phyloP scores from a whole-genome alignment of 2,888 invertebrate genomes.

The Bibio marci region DNA sequence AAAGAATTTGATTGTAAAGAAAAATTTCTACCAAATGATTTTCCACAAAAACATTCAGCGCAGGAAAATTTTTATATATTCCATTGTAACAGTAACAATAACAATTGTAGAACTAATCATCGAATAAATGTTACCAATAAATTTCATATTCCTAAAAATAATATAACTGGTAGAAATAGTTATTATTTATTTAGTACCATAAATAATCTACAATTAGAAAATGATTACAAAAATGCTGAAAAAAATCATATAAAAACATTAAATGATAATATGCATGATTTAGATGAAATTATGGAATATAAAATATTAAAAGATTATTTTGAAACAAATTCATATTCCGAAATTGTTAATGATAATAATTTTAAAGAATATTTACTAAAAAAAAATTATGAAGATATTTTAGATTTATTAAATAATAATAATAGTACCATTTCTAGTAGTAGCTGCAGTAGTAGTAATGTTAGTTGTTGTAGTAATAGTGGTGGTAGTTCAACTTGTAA shows the following conservation, averaged over 20 bases:
- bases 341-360: slow-evolving; percentile 25
- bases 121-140: background rate
- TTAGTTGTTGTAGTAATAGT: background rate
- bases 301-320: slow-evolving; percentile 25
- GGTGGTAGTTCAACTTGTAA: background rate
- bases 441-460: background rate
- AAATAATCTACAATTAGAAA: slow-evolving; percentile 5
- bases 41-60: slow-evolving; percentile 14
- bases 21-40: slow-evolving; percentile 17
- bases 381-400: slow-evolving; percentile 25
- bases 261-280: slow-evolving; percentile 19
- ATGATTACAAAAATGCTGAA: slow-evolving; percentile 5
- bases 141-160: background rate
- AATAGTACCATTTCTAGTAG: background rate
- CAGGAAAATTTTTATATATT: slow-evolving; percentile 5
- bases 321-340: slow-evolving; percentile 27
- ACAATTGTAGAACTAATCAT: too few relatives aligned
- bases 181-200: too few relatives aligned
- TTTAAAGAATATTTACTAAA: slow-evolving; percentile 25
- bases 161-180: background rate
- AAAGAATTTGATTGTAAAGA: slow-evolving; percentile 4
- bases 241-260: background rate
- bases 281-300: slow-evolving; percentile 25
- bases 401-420: slow-evolving; percentile 22
- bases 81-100: too few relatives aligned